These are phyloP conservation scores for Bos taurus DNA, from an alignment of 2,113 vertebrate species.

Conservation along the genomic window ARS-UCD2.0 NC_037331.1:101645001-101645500, in stretches of 20 bases:
- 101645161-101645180: neutral
- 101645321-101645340: neutral
- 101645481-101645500: neutral
- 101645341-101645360: neutral
- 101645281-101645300: neutral
- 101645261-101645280: neutral
- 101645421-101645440: neutral
- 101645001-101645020: neutral
- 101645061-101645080: neutral
- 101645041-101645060: neutral
- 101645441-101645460: neutral
- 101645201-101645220: neutral
- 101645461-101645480: neutral
- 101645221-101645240: neutral
- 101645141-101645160: neutral
- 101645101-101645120: neutral
- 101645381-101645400: too few species aligned
- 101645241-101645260: neutral
- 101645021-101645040: neutral
- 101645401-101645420: neutral
- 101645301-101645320: neutral
- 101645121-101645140: neutral
- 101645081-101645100: neutral
- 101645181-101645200: neutral
- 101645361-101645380: neutral